These are phyloP conservation scores for Pristionchus fissidentatus DNA, from an alignment of 2,888 invertebrate genomes.

Conservation along the genomic window DNA sequence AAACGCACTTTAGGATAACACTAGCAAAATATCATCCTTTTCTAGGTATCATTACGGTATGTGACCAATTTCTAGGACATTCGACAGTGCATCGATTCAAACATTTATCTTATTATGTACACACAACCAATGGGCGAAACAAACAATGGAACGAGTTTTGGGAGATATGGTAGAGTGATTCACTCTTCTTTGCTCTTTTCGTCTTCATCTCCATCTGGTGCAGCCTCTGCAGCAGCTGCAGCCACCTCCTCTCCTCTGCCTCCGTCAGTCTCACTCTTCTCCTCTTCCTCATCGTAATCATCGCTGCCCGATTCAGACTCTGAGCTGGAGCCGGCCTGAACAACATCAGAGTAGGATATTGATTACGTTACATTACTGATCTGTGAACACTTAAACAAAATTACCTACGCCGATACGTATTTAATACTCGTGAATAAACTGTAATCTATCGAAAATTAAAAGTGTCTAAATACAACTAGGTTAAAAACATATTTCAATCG, in stretches of 20 bases:
- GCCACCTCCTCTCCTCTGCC: slow-evolving; percentile 4
- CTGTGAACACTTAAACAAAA: no score
- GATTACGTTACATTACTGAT: background rate
- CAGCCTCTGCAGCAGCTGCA: slow-evolving; percentile 42
- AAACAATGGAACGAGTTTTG: background rate
- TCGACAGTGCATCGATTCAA: background rate
- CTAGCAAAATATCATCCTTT: background rate
- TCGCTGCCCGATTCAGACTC: slow-evolving; percentile 48
- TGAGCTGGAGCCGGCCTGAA: background rate
- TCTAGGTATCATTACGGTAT: slow-evolving; percentile 11
- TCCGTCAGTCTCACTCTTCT: slow-evolving; percentile 42
- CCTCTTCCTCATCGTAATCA: slow-evolving; percentile 49
- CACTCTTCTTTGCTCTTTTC: slow-evolving; percentile 44
- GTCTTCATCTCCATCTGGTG: slow-evolving; percentile 43
- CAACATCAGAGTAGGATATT: background rate
- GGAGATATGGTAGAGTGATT: background rate
- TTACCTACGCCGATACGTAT: no score
- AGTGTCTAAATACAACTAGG: background rate
- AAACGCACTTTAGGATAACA: background rate
- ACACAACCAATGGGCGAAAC: slow-evolving; percentile 9
- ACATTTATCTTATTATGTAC: slow-evolving; percentile 46
- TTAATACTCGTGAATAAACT: no score
- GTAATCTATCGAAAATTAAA: background rate
- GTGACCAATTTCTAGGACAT: background rate
- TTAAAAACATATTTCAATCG: no score